Evolutionary conservation across 2,113 vertebrate species (phyloP), one percentile per base, ranked within the genome.

Genomic region (Zapornia atra): DNA sequence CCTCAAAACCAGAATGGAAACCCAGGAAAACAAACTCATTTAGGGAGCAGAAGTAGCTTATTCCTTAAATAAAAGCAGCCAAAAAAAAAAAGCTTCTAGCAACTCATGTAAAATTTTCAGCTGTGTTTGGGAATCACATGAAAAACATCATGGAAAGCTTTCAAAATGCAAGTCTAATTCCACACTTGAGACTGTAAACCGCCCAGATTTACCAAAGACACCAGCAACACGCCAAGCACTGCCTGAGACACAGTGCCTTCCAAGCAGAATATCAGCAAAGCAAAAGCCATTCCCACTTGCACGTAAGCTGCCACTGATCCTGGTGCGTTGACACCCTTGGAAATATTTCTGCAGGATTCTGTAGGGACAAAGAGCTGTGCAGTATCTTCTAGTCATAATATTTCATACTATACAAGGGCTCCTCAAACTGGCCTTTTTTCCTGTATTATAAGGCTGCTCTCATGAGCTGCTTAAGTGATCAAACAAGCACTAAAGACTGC

Each of bases 401-500:
- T 92, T 93, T 88, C 70, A 86, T 29, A 33, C 44, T 64, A 70
- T 29, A 71, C 34, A 44, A 88, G 31, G 34, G 34, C 12, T 92
- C 34, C 88, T 86, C 82, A 92, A 94, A 96, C 61, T 36, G 50
- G 72, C 16, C 66, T 81, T 95, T 86, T 72, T 68, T 71, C 66
- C 80, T 75, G 31, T 57, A 83, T 77, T 77, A 11, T 70, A 75
- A 93, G 53, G 56, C 56, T 71, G 21, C 51, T 88, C 76, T 92
- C 86, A 83, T 12, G 69, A 84, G 70, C 88, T 60, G 82, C 90
- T 93, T 76, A 90, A 93, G 83, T 72, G 82, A 95, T 91, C 93
- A 94, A 96, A 94, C 60, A 95, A 90, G 80, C n/a, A 36, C 48
- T 90, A 51, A 95, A 93, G 90, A 88, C 82, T 79, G 82, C 79